These are phyloP conservation scores for Toxotes lorentzi DNA, from an alignment of 2,797 vertebrate species.

Conservation along the genomic window DNA sequence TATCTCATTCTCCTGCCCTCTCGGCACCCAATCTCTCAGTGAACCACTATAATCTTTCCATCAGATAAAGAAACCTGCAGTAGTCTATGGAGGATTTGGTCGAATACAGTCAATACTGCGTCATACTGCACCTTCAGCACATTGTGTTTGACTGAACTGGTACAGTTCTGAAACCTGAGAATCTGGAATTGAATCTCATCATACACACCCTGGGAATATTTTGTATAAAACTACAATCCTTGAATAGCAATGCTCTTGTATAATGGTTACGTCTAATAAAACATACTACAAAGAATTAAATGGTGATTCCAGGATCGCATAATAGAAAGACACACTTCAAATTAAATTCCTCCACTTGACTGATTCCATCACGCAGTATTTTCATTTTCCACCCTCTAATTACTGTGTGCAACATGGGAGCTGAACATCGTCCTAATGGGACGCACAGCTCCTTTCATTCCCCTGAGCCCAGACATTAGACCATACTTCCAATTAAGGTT, in stretches of 20 bases:
- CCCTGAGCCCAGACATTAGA: constrained; percentile 68
- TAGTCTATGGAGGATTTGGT: constrained; percentile 23
- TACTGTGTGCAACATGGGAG: constrained; percentile 52
- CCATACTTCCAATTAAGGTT: constrained; percentile 74
- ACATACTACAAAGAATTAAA: constrained; percentile 2
- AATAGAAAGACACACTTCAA: constrained; percentile 44
- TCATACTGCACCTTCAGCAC: constrained; percentile 24
- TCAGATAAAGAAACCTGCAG: constrained; percentile 54
- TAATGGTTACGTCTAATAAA: constrained; percentile 10
- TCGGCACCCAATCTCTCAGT: constrained; percentile 37
- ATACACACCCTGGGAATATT: background rate
- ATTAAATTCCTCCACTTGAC: constrained; percentile 62
- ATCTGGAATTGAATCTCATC: constrained; percentile 5
- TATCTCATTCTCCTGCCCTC: constrained; percentile 52
- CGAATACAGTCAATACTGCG: constrained; percentile 13
- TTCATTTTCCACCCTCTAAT: constrained; percentile 72
- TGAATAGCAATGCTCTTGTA: constrained; percentile 2
- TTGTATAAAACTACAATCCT: constrained; percentile 1
- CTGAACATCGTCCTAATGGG: constrained; percentile 57
- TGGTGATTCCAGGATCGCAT: constrained; percentile 15
- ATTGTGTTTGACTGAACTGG: constrained; percentile 8
- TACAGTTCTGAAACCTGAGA: constrained; percentile 12
- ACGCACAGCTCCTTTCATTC: constrained; percentile 51
- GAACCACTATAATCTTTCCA: constrained; percentile 48
- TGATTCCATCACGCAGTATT: constrained; percentile 58